Conservation (phyloP, 2,113 vertebrate species). For the Onychostruthus taczanowskii region DNA sequence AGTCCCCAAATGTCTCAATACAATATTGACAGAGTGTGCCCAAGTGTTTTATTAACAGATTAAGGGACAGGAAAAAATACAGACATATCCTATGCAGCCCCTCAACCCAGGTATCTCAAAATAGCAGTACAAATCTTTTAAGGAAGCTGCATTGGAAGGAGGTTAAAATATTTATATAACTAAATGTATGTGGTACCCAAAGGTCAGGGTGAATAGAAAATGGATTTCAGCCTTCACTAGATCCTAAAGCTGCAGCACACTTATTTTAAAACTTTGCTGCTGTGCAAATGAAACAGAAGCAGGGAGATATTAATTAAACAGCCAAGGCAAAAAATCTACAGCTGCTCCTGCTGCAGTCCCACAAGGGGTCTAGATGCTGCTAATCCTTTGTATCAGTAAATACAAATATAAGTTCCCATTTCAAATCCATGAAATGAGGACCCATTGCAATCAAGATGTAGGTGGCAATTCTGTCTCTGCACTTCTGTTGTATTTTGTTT, state of each 20-base stretch:
- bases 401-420: neutral
- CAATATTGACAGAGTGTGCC: neutral
- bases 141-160: neutral
- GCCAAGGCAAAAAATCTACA: neutral
- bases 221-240: neutral
- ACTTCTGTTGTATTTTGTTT: neutral
- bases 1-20: conserved; percentile 17
- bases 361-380: neutral
- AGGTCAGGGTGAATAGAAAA: neutral
- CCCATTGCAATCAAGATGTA: neutral
- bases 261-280: neutral
- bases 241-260: neutral
- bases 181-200: neutral
- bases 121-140: neutral
- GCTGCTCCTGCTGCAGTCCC: neutral
- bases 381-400: neutral
- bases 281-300: neutral
- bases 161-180: neutral
- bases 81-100: neutral
- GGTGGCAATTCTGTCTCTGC: neutral
- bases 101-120: neutral
- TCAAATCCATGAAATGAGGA: neutral
- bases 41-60: conserved; percentile 24
- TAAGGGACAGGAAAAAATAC: neutral
- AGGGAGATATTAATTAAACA: neutral